Evolutionary conservation across 2,888 invertebrate genomes (phyloP), one percentile per base, ranked within the genome.

Genomic region (Rotaria macrura): DNA sequence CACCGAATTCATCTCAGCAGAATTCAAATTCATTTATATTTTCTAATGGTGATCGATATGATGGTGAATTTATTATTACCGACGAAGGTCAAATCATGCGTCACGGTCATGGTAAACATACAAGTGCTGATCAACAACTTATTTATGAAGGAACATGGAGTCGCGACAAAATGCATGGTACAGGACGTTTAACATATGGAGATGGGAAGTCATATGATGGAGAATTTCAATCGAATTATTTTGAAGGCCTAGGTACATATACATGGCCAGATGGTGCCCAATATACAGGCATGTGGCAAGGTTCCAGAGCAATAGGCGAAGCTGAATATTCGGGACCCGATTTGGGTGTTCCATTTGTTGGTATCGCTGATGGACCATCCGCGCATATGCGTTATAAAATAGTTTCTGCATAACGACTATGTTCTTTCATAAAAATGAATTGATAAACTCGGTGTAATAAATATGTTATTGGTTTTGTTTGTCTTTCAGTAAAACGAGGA

Each of bases 61-160:
- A 79, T 43, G 79, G 79, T 25, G 79, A 79, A 40, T 79, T 43
- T 79, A 79, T 43, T 25, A 14, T 43, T n/a, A 79, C 79, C 0
- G 79, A 79, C 2, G 43, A 79, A 43, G 79, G 20, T 12, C 40
- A 79, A 25, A 79, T 79, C 1, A 40, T 43, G 43, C 79, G 79
- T n/a, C 79, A 79, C 20, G 79, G 79, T 43, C 79, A 79, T 5
- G 79, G 79, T 43, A 79, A 79, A 79, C 79, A 79, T 79, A 79
- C n/a, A 40, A 43, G 79, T 43, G 43, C 40, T 23, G 79, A 79
- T 79, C 43, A 43, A n/a, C 43, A 43, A 12, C 43, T 79, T 43
- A 43, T 79, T 25, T 79, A 79, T 79, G 79, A 79, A 43, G 79
- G 79, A 5, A 40, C 25, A 43, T 79, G 79, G 79, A 79, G 14